Evolutionary conservation across 92 coral and sea anemone species (phyloP), one percentile per base, ranked within the genome.

Genomic region (Siderastrea siderea): DNA sequence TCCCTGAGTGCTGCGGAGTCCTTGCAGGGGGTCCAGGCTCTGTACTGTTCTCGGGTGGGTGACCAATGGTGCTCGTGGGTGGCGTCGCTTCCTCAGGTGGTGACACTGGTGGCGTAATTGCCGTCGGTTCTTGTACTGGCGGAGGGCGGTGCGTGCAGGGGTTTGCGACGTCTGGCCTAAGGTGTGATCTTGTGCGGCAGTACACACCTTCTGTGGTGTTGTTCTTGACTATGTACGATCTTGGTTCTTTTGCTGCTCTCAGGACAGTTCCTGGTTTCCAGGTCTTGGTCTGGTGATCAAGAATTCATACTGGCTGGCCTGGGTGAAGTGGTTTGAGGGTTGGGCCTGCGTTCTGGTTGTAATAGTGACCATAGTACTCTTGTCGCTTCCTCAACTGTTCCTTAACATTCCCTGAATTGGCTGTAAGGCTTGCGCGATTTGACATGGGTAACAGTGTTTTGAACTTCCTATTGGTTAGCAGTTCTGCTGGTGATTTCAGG

Each of bases 111-210:
- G 38, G 38, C 38, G 38, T 26, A 26, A 26, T 26, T 26, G 38
- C 69, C 71, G 90, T 91, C 76, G 86, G 88, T 46, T 86, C 84
- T 50, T 84, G 85, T 68, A 80, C 68, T 80, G 71, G 89, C 73
- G 81, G 69, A 62, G 68, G 78, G 48, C 47, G 68, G 7, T 64
- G 38, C 38, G 38, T 26, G 38, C 38, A 26, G 38, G 38, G 38
- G 38, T 0, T 26, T 26, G 38, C 38, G 38, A 26, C 38, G 87
- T 59, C 68, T 84, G 61, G 79, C 68, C 68, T 69, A 86, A 62
- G 55, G 75, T 90, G 93, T 57, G 84, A 70, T 53, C 92, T 79
- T 15, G 90, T 93, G 67, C 94, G 90, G 47, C 92, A 77, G 83
- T 87, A 84, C 51, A 84, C 86, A 17, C 78, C 89, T 57, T 60